A percentile compares a stretch with the other conserved stretches of the same genome.
These are phyloP conservation scores for Platichthys flesus DNA, from an alignment of 2,113 vertebrate genomes.

Conservation along the genomic window DNA sequence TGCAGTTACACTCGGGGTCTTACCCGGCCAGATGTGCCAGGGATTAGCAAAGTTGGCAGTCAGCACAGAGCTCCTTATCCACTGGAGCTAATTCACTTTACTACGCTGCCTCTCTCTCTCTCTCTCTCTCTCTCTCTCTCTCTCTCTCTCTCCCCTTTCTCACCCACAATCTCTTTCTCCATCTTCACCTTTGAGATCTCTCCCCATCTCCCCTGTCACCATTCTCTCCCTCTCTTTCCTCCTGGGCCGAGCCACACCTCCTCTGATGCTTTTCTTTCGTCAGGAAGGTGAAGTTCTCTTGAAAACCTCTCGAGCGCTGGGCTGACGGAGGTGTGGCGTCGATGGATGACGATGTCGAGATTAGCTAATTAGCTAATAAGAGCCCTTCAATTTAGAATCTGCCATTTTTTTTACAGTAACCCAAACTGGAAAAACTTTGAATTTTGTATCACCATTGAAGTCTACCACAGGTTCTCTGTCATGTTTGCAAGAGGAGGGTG, in stretches of 20 bases:
- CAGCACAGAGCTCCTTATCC: slow-evolving; percentile 67
- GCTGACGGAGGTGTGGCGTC: too few species aligned
- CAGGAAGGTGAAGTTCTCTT: slow-evolving; percentile 49
- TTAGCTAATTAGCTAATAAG: too few species aligned
- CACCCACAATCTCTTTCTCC: slow-evolving; percentile 55
- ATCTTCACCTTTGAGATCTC: slow-evolving; percentile 53
- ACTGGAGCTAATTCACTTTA: slow-evolving; percentile 75
- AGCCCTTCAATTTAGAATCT: too few species aligned
- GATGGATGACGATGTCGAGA: too few species aligned
- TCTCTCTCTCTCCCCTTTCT: slow-evolving; percentile 35
- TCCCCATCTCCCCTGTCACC: not conserved
- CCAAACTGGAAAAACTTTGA: too few species aligned
- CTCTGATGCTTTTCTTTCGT: slow-evolving; percentile 36
- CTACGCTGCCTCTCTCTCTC: slow-evolving; percentile 36
- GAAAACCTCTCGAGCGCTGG: slow-evolving; percentile 20
- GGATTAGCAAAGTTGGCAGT: slow-evolving; percentile 74
- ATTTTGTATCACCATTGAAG: too few species aligned
- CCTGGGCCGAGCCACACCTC: not conserved
- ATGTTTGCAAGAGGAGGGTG: too few species aligned
- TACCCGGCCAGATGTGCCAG: slow-evolving; percentile 65
- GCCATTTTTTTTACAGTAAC: too few species aligned
- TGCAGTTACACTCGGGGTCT: slow-evolving; percentile 23
- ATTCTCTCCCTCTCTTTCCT: not conserved
- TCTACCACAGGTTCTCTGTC: too few species aligned
- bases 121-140: slow-evolving; percentile 26